phyloP scores from a whole-genome alignment of 2,888 invertebrate genomes.

The Ochropacha duplaris region DNA sequence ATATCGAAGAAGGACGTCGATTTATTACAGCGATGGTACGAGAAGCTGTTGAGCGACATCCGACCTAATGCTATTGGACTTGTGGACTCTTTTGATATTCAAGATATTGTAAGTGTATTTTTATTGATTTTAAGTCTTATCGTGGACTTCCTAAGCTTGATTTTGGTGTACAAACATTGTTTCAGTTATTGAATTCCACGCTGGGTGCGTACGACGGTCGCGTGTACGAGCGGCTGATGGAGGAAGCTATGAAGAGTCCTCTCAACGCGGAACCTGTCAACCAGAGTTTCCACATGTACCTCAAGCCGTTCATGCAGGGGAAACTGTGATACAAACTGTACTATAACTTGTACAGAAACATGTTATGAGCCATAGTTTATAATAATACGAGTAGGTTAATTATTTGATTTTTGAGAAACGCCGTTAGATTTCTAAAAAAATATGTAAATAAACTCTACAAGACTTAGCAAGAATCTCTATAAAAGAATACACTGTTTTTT shows the following conservation, averaged over 20 bases:
- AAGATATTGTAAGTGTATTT: slow-evolving; percentile 83
- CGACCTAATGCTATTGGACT: slow-evolving; percentile 94
- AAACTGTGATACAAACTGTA: slow-evolving; percentile 85
- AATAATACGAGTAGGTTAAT: too few relatives aligned
- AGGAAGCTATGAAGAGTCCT: slow-evolving; percentile 89
- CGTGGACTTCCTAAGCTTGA: too few relatives aligned
- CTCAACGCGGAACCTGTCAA: slow-evolving; percentile 90
- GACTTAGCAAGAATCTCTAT: too few relatives aligned
- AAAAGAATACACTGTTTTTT: too few relatives aligned
- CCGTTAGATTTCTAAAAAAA: too few relatives aligned
- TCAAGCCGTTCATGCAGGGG: slow-evolving; percentile 90
- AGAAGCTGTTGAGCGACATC: slow-evolving; percentile 85
- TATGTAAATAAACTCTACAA: background rate
- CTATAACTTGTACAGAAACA: too few relatives aligned
- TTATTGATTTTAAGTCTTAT: too few relatives aligned
- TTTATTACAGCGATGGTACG: slow-evolving; percentile 85
- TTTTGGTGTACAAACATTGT: background rate
- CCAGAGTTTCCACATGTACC: slow-evolving; percentile 86
- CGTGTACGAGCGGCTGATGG: slow-evolving; percentile 90
- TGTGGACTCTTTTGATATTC: slow-evolving; percentile 95
- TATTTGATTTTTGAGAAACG: too few relatives aligned
- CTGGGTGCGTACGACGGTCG: slow-evolving; percentile 91
- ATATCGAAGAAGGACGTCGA: slow-evolving; percentile 72
- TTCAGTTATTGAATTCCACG: slow-evolving; percentile 81
- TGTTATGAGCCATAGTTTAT: too few relatives aligned